Percentiles rank a stretch among this genome's conserved stretches.
phyloP scores from a whole-genome alignment of 1,140 invertebrate genomes.

The Drosophila leontia region DNA sequence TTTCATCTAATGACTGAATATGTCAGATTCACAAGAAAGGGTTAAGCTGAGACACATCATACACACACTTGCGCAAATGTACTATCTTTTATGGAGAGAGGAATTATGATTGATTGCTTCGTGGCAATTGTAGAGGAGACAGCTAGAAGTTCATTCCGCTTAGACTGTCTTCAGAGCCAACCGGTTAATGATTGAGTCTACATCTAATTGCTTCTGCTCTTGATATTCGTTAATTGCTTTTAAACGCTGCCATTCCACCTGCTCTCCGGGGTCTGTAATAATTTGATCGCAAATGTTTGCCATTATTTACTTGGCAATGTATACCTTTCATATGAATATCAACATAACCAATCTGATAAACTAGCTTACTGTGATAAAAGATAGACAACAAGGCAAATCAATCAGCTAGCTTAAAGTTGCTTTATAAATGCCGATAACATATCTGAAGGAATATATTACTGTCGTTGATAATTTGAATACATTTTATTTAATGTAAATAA shows the following conservation, averaged over 20 bases:
- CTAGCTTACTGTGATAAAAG: slow-evolving; percentile 10
- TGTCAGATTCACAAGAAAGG: slow-evolving; percentile 1
- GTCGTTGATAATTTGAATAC: slow-evolving; percentile 18
- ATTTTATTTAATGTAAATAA: slow-evolving; percentile 11
- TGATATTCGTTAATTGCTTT: slow-evolving; percentile 30
- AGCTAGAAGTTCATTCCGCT: slow-evolving; percentile 23
- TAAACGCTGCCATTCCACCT: slow-evolving; percentile 7
- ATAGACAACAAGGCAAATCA: slow-evolving; percentile 8
- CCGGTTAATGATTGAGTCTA: slow-evolving; percentile 35
- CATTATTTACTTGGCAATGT: slow-evolving; percentile 2
- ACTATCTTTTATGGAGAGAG: slow-evolving; percentile 6
- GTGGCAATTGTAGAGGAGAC: slow-evolving; percentile 8
- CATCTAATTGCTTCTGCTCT: slow-evolving; percentile 25
- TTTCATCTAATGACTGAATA: not conserved
- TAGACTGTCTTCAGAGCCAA: slow-evolving; percentile 13
- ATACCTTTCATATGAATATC: not conserved
- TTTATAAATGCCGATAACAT: slow-evolving; percentile 13
- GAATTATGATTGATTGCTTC: slow-evolving; percentile 37
- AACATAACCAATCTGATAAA: slow-evolving; percentile 23
- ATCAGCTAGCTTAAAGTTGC: slow-evolving; percentile 12
- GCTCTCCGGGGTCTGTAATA: not conserved
- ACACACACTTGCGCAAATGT: not conserved
- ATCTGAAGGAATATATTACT: slow-evolving; percentile 5
- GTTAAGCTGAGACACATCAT: slow-evolving; percentile 3
- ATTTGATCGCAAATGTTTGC: slow-evolving; percentile 1